Evolutionary conservation across 2,797 vertebrate genomes (phyloP).

Genomic region (Rhinella marina): DNA sequence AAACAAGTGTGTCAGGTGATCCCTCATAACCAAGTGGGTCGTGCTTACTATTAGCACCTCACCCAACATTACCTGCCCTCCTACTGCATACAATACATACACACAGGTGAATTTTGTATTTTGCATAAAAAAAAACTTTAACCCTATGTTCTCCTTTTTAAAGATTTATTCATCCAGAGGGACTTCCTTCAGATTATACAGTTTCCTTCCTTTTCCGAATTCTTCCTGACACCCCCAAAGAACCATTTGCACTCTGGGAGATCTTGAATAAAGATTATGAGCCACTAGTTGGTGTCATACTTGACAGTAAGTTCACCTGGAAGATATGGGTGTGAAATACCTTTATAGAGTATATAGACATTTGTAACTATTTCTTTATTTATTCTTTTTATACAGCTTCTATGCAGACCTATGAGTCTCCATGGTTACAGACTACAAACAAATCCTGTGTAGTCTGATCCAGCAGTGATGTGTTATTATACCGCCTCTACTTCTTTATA

Average conservation of each 20-base stretch:
- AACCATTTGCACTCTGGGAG: constrained; percentile 98
- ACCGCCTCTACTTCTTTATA: not conserved
- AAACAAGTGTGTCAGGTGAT: too few relatives aligned
- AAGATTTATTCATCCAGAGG: constrained; percentile 95
- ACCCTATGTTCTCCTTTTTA: not conserved
- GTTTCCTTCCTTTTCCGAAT: constrained; percentile 93
- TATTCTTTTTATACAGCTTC: not conserved
- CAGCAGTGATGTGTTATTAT: not conserved
- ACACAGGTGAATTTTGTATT: not conserved
- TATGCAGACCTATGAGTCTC: not conserved
- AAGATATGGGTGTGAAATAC: not conserved
- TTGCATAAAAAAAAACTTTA: not conserved
- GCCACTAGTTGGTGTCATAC: constrained; percentile 90
- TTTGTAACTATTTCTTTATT: not conserved
- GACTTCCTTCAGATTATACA: constrained; percentile 96
- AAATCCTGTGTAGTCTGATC: too few relatives aligned
- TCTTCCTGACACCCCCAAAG: constrained; percentile 91
- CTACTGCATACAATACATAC: not conserved
- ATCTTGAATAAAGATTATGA: constrained; percentile 88
- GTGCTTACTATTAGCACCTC: too few relatives aligned
- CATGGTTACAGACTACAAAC: too few relatives aligned
- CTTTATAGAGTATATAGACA: not conserved
- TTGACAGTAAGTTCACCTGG: constrained; percentile 86
- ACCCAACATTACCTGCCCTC: too few relatives aligned
- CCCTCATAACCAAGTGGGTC: too few relatives aligned